Evolutionary conservation across 1,140 invertebrate genomes (phyloP).

Genomic region (Babylonia areolata): DNA sequence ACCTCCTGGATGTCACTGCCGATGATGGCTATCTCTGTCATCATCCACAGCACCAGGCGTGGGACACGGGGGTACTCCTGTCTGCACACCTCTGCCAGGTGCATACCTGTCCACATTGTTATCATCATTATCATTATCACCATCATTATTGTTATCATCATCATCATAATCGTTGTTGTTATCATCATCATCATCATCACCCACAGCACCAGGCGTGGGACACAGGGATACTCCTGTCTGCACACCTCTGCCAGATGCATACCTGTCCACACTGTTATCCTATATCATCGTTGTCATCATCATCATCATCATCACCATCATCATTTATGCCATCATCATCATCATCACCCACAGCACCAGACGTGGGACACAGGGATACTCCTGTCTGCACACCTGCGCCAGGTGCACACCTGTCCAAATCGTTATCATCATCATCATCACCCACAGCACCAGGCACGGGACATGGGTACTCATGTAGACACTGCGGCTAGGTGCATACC

Average conservation of each 20-base stretch:
- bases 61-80: conserved; percentile 87
- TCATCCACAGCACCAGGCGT: conserved; percentile 89
- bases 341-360: conserved; percentile 93
- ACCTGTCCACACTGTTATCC: conserved; percentile 45
- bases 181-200: conserved; percentile 96
- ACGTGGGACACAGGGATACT: conserved; percentile 87
- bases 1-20: conserved; percentile 84
- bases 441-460: conserved; percentile 89
- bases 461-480: conserved; percentile 85
- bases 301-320: too few relatives aligned
- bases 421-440: conserved; percentile 79
- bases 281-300: too few relatives aligned
- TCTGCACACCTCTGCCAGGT: conserved; percentile 77
- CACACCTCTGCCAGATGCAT: conserved; percentile 72
- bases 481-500: conserved; percentile 72
- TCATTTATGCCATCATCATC: too few relatives aligned
- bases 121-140: too few relatives aligned
- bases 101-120: conserved; percentile 52
- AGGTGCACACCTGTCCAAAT: conserved; percentile 64
- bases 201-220: conserved; percentile 89
- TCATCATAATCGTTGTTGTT: too few relatives aligned
- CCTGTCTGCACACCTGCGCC: conserved; percentile 79
- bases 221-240: conserved; percentile 86
- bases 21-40: conserved; percentile 96
- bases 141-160: too few relatives aligned